A percentile compares a stretch with the other conserved stretches of the same genome.
phyloP scores from a whole-genome alignment of 1,140 invertebrate genomes.

The Drosophila paulistorum region DNA sequence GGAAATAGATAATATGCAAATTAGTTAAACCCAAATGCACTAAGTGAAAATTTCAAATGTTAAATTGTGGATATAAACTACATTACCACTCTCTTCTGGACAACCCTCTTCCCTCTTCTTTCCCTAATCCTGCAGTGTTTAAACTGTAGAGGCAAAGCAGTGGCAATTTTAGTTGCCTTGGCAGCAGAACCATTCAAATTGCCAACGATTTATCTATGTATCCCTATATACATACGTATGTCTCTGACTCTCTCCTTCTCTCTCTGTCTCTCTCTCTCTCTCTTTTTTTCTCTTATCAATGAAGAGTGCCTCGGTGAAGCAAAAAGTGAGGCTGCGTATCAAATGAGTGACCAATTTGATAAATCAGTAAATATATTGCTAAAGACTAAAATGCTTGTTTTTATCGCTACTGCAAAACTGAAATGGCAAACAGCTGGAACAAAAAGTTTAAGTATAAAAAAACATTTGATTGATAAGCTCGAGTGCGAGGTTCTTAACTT shows the following conservation, averaged over 20 bases:
- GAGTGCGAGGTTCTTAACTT: too few species aligned
- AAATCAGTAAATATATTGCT: too few species aligned
- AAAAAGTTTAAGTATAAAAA: too few species aligned
- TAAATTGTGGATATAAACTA: conserved; percentile 76
- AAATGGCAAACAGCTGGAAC: too few species aligned
- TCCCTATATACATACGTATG: not conserved
- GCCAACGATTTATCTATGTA: conserved; percentile 43
- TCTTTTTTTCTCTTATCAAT: not conserved
- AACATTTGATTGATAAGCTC: too few species aligned
- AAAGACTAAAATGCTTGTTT: too few species aligned
- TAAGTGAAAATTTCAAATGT: conserved; percentile 53
- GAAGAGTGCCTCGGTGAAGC: not conserved
- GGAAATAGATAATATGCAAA: conserved; percentile 66
- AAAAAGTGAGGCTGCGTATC: too few species aligned
- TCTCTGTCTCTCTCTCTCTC: not conserved
- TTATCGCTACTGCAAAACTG: too few species aligned
- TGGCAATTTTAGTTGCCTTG: conserved; percentile 52
- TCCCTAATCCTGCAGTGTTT: not conserved
- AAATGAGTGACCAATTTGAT: too few species aligned
- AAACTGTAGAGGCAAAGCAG: conserved; percentile 1
- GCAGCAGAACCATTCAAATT: conserved; percentile 48
- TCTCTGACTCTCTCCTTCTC: not conserved
- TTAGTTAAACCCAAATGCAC: conserved; percentile 60
- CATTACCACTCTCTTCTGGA: conserved; percentile 44
- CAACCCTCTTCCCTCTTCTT: not conserved